Evolutionary conservation across 2,888 invertebrate species (phyloP).

Genomic region (Mythimna loreyi): DNA sequence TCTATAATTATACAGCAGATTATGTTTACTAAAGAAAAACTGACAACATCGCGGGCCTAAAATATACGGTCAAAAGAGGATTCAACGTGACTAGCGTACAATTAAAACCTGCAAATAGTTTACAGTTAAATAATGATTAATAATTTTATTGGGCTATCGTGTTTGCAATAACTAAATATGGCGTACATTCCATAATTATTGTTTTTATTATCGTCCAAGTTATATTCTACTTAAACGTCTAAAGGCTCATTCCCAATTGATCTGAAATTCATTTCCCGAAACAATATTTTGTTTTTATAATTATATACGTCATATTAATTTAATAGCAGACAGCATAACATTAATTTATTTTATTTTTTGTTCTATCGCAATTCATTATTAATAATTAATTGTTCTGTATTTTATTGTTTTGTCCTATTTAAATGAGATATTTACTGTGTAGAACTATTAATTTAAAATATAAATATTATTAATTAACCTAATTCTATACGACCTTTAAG

Average conservation of each 20-base stretch:
- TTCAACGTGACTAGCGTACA: constrained; percentile 19
- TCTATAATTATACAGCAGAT: too few relatives aligned
- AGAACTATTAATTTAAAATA: too few relatives aligned
- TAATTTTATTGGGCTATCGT: constrained; percentile 58
- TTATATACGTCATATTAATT: too few relatives aligned
- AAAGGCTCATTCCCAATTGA: constrained; percentile 23
- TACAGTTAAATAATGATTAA: constrained; percentile 61
- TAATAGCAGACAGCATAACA: too few relatives aligned
- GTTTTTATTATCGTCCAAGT: constrained; percentile 63
- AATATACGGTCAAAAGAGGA: too few relatives aligned
- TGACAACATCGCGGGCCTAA: not conserved
- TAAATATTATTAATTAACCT: too few relatives aligned
- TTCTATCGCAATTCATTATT: too few relatives aligned
- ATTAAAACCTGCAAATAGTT: constrained; percentile 46
- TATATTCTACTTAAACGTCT: constrained; percentile 51
- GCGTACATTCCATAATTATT: constrained; percentile 66
- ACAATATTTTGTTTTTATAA: not conserved
- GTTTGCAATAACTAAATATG: constrained; percentile 60
- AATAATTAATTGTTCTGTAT: too few relatives aligned
- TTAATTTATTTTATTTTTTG: too few relatives aligned
- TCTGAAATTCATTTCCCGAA: not conserved
- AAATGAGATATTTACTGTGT: too few relatives aligned
- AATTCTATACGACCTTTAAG: too few relatives aligned
- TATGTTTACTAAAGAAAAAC: not conserved
- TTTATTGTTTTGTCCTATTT: too few relatives aligned